A percentile compares a stretch with the other conserved stretches of the same genome.
Evolutionary conservation across 1,140 invertebrate genomes (phyloP).

Genomic region (Drosophila aff.): DNA sequence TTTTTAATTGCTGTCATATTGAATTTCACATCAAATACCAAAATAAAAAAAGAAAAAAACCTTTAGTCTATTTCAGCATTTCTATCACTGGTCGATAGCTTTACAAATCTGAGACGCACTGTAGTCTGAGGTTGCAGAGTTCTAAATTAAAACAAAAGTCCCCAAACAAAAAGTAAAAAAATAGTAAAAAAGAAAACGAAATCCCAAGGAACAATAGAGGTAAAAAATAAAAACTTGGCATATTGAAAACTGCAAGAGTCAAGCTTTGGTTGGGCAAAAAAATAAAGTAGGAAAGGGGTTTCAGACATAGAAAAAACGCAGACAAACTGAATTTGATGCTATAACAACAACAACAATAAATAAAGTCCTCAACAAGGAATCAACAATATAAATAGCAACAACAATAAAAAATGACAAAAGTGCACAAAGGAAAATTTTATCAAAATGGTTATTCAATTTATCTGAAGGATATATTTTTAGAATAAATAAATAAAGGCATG

Average conservation of each 20-base stretch:
- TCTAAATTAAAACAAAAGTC: constrained; percentile 71
- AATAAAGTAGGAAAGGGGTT: background rate
- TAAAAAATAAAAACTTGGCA: constrained; percentile 40
- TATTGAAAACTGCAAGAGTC: constrained; percentile 54
- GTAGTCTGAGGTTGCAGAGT: constrained; percentile 39
- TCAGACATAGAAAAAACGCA: constrained; percentile 24
- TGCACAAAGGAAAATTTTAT: constrained; percentile 15
- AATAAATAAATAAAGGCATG: background rate
- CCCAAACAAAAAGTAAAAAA: constrained; percentile 33
- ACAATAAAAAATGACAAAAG: constrained; percentile 17
- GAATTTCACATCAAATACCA: background rate
- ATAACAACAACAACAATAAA: constrained; percentile 49
- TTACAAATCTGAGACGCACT: constrained; percentile 14
- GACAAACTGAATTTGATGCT: constrained; percentile 72
- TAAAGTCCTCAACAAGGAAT: constrained; percentile 22
- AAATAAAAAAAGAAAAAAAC: background rate
- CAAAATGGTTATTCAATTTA: background rate
- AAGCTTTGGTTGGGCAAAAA: constrained; percentile 2
- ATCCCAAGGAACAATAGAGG: constrained; percentile 25
- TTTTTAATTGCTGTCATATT: constrained; percentile 25
- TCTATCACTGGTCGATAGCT: too few relatives aligned
- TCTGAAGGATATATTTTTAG: background rate
- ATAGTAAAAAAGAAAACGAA: constrained; percentile 15
- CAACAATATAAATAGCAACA: constrained; percentile 40
- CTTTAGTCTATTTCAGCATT: background rate